phyloP scores from a whole-genome alignment of 2,888 invertebrate species.

The Choristoneura rosaceana region DNA sequence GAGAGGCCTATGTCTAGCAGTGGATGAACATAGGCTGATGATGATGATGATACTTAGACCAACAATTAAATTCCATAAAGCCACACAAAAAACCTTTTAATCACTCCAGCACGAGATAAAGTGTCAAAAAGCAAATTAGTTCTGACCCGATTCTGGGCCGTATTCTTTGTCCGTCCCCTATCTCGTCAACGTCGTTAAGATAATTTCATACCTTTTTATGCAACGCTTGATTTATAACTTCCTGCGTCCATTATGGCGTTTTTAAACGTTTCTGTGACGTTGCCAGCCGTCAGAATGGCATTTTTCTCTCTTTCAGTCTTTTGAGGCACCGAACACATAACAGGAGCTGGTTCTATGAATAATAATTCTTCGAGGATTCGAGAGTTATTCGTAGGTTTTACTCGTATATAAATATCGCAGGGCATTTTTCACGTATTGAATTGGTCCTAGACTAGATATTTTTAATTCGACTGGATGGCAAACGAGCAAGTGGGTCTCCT shows the following conservation, averaged over 20 bases:
- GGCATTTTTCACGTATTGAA: too few relatives aligned
- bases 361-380: too few relatives aligned
- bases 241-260: conserved; percentile 23
- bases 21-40: too few relatives aligned
- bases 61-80: conserved; percentile 8
- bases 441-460: too few relatives aligned
- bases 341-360: too few relatives aligned
- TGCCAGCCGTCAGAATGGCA: not conserved
- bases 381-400: too few relatives aligned
- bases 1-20: too few relatives aligned
- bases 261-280: not conserved
- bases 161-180: conserved; percentile 31
- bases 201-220: conserved; percentile 42
- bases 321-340: too few relatives aligned
- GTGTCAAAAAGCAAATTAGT: conserved; percentile 45
- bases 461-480: too few relatives aligned
- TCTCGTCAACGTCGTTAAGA: conserved; percentile 32
- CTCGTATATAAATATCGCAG: too few relatives aligned
- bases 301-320: not conserved
- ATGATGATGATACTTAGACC: not conserved
- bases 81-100: conserved; percentile 22
- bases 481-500: too few relatives aligned
- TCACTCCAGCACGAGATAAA: conserved; percentile 37
- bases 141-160: conserved; percentile 37
- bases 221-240: conserved; percentile 35